Percentiles rank a stretch among this genome's conserved stretches.
These are phyloP conservation scores for Raphicerus campestris DNA, from an alignment of 2,113 vertebrate genomes.

Conservation along the genomic window DNA sequence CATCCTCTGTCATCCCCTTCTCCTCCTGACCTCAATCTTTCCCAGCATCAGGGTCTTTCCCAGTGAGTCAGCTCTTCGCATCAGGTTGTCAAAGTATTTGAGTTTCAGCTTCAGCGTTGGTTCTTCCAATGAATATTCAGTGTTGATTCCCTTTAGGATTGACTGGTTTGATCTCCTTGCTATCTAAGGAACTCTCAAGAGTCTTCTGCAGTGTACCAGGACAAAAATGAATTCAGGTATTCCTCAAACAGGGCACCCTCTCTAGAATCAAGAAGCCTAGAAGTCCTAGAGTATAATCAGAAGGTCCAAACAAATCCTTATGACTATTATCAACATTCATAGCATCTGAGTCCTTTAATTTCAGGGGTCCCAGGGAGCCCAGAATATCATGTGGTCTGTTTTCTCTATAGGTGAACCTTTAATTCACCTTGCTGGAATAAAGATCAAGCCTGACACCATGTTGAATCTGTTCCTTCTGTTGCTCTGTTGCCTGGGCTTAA, in stretches of 20 bases:
- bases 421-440: neutral
- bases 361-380: too few relatives aligned
- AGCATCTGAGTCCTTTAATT: neutral
- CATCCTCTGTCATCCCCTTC: neutral
- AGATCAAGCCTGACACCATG: neutral
- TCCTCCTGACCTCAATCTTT: neutral
- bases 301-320: neutral
- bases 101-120: neutral
- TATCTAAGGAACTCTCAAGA: neutral
- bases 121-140: neutral
- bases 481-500: neutral
- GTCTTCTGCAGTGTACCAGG: neutral
- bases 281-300: too few relatives aligned
- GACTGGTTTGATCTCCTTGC: neutral
- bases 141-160: neutral
- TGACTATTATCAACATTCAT: accelerated
- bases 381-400: neutral
- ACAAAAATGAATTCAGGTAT: neutral
- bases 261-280: neutral
- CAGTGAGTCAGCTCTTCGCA: neutral
- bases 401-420: neutral
- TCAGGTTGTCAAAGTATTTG: neutral
- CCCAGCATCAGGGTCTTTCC: neutral
- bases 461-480: neutral
- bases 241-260: neutral